Evolutionary conservation across 1,140 invertebrate species (phyloP).

Genomic region (Hyles vespertilio): DNA sequence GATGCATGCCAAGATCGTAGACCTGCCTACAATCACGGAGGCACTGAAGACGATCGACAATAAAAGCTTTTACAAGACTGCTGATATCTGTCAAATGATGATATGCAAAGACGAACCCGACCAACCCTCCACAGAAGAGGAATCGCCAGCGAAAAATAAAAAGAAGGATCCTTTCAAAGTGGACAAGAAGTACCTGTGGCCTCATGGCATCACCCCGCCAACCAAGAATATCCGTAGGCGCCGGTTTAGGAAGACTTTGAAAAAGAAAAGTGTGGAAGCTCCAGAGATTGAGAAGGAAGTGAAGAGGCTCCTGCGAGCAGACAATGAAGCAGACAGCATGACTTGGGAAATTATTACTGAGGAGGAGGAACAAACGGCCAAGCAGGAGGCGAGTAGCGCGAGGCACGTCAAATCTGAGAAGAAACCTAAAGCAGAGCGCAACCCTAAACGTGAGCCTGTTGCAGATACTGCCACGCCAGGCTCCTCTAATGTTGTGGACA

Average conservation of each 20-base stretch:
- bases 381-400: constrained; percentile 12
- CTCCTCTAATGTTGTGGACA: constrained; percentile 77
- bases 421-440: constrained; percentile 39
- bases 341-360: constrained; percentile 96
- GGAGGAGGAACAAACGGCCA: constrained; percentile 81
- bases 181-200: constrained; percentile 95
- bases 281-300: constrained; percentile 99
- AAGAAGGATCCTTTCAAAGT: constrained; percentile 94
- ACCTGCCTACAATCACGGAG: constrained; percentile 95
- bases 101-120: constrained; percentile 93
- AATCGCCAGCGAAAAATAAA: constrained; percentile 89
- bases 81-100: constrained; percentile 95
- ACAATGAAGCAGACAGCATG: constrained; percentile 93
- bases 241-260: constrained; percentile 95
- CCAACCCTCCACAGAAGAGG: constrained; percentile 85
- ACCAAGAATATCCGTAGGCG: constrained; percentile 95
- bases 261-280: constrained; percentile 97
- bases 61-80: constrained; percentile 98
- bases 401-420: constrained; percentile 77
- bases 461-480: constrained; percentile 49
- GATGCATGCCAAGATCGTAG: constrained; percentile 92
- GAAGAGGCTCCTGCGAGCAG: constrained; percentile 90
- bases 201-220: constrained; percentile 95
- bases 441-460: constrained; percentile 52
- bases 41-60: constrained; percentile 96